Base-by-base conservation (phyloP, 2,888 invertebrate species). In the Teinopalpus imperialis region DNA sequence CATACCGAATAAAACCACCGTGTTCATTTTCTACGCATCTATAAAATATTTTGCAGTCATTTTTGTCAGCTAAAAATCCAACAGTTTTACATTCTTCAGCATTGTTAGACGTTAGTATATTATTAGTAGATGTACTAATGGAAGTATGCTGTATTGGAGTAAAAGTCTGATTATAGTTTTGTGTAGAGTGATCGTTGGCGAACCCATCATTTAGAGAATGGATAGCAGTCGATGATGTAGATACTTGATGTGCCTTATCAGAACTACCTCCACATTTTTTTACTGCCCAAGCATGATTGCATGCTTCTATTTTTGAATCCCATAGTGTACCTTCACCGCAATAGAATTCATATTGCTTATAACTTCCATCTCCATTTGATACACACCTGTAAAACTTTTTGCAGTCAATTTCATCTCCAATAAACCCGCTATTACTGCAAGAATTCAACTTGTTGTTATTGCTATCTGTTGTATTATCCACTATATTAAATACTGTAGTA, bases 341-440 rank as follows among this genome's bases (percentile, higher is more conserved):
- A 26, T 81, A 78, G 59, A 93, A 94, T 29, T 92, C 90, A 60
- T 91, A 91, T 64, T 86, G 90, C 3, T 75, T 89, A 47, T 76
- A 92, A n/a, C 88, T 86, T 7, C 91, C 51, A 31, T 46, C 46
- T 1, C 91, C 92, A 61, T 90, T 89, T 35, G 88, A 82, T 9
- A 94, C 94, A 73, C 95, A 95, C 54, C 94, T 90, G 66, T 94
- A 94, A 80, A 95, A 95, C 67, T 93, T 94, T 47, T 89, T 91
- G 62, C 95, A 95, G 63, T 94, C 90, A 31, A 78, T 78, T 26
- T 90, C 83, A 71, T 95, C 92, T n/a, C 92, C 91, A 62, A 92
- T 90, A 69, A 94, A 95, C 39, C 94, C 94, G 67, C 92, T 92
- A 55, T 72, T 67, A 9, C 66, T 74, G 59, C 93, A 93, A 9